These are phyloP conservation scores for Nettapus auritus DNA, from an alignment of 2,113 vertebrate species.

Conservation along the genomic window DNA sequence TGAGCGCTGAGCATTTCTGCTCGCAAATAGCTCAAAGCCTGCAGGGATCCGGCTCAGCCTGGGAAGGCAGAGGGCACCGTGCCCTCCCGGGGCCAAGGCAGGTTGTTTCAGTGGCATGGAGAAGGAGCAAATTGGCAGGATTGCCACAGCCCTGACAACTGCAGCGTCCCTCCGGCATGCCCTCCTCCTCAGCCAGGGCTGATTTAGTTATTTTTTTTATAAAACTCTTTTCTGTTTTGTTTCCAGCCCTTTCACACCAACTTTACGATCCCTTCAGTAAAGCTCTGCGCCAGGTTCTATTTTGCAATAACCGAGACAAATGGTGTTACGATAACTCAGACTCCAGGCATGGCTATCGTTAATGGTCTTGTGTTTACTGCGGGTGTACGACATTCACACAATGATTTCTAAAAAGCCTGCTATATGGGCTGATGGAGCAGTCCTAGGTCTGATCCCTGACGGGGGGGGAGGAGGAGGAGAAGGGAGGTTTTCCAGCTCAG, in stretches of 20 bases:
- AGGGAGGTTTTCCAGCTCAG: not conserved
- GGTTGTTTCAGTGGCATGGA: not conserved
- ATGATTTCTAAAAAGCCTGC: not conserved
- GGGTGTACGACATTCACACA: not conserved
- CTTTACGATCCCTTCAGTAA: constrained; percentile 35
- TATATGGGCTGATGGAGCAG: not conserved
- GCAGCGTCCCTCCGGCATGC: accelerated
- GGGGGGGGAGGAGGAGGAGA: not conserved
- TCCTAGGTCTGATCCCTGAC: not conserved
- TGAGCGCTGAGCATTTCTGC: no score
- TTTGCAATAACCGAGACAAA: constrained; percentile 33
- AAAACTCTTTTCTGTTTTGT: not conserved
- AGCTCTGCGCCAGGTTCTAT: not conserved
- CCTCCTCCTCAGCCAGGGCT: not conserved
- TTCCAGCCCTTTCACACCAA: not conserved
- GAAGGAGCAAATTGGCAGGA: not conserved
- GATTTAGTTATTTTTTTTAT: not conserved
- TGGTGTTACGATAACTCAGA: constrained; percentile 11
- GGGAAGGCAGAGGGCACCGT: not conserved
- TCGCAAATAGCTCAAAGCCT: accelerated
- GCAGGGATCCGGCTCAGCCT: not conserved
- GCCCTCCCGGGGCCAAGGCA: not conserved
- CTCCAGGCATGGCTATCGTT: not conserved
- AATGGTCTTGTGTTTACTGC: not conserved
- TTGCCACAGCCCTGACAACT: not conserved